Evolutionary conservation across 2,797 vertebrate genomes (phyloP).

Genomic region (Sebastolobus altivelis): DNA sequence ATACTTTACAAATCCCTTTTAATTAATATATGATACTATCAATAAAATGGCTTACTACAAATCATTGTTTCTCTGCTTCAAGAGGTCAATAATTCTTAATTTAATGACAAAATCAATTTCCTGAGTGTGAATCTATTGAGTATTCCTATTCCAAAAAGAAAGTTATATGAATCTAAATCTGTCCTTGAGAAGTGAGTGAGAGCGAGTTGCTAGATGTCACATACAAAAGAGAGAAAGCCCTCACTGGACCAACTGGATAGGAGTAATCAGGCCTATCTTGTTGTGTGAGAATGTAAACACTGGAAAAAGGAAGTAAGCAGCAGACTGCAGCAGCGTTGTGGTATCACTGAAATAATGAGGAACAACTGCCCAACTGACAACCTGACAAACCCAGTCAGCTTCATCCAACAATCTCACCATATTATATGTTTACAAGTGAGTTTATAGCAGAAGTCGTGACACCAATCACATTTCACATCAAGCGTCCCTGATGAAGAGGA

Average conservation of each 20-base stretch:
- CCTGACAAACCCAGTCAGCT: slow-evolving; percentile 8
- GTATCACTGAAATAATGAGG: background rate
- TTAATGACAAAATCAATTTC: too few relatives aligned
- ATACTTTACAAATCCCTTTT: too few relatives aligned
- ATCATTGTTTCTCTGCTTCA: too few relatives aligned
- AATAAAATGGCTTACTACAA: too few relatives aligned
- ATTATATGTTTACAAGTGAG: background rate
- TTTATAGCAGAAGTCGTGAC: background rate
- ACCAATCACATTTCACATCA: background rate
- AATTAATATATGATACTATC: too few relatives aligned
- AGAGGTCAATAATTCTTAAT: too few relatives aligned
- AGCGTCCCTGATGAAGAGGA: background rate
- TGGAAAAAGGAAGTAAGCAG: background rate
- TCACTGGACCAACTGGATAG: background rate
- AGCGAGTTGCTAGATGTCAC: too few relatives aligned
- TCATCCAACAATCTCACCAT: background rate
- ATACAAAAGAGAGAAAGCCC: too few relatives aligned
- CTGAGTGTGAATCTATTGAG: too few relatives aligned
- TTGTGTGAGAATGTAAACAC: slow-evolving; percentile 5
- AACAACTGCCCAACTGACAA: background rate
- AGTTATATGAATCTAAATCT: too few relatives aligned
- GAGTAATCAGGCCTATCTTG: background rate
- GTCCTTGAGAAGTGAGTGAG: too few relatives aligned
- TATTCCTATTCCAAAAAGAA: too few relatives aligned
- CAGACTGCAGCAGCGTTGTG: background rate